These are phyloP conservation scores for Apamea epomidion DNA, from an alignment of 2,888 invertebrate genomes.

Conservation along the genomic window DNA sequence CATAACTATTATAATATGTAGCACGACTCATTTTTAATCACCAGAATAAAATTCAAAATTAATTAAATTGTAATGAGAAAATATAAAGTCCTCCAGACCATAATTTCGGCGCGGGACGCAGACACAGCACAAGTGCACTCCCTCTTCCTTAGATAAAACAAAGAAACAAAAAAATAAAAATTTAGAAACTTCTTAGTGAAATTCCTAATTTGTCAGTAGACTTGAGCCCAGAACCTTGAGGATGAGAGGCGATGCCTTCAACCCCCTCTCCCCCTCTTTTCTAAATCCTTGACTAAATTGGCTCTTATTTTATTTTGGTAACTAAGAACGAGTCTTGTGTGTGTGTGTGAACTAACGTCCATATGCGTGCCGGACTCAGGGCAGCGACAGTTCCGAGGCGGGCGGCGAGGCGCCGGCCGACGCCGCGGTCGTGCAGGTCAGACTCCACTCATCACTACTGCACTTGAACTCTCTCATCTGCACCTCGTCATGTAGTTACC, in stretches of 20 bases:
- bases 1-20: constrained; percentile 14
- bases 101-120: no score
- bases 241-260: neutral
- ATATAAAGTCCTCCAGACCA: no score
- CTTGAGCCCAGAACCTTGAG: neutral
- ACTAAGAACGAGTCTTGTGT: neutral
- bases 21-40: constrained; percentile 13
- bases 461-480: neutral
- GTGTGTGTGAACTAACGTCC: constrained; percentile 37
- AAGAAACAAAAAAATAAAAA: no score
- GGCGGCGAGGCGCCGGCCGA: constrained; percentile 68
- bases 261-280: neutral
- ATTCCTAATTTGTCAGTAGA: neutral
- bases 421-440: constrained; percentile 65
- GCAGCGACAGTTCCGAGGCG: constrained; percentile 84
- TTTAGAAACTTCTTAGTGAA: no score
- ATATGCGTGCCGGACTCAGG: constrained; percentile 67
- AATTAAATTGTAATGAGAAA: no score
- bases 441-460: neutral
- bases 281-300: neutral
- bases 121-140: no score
- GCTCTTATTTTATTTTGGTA: constrained; percentile 5
- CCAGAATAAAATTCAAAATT: neutral
- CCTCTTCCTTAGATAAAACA: no score
- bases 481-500: neutral